A percentile compares a stretch with the other conserved stretches of the same genome.
phyloP scores from a whole-genome alignment of 2,888 invertebrate genomes.

The Erebia ligea region DNA sequence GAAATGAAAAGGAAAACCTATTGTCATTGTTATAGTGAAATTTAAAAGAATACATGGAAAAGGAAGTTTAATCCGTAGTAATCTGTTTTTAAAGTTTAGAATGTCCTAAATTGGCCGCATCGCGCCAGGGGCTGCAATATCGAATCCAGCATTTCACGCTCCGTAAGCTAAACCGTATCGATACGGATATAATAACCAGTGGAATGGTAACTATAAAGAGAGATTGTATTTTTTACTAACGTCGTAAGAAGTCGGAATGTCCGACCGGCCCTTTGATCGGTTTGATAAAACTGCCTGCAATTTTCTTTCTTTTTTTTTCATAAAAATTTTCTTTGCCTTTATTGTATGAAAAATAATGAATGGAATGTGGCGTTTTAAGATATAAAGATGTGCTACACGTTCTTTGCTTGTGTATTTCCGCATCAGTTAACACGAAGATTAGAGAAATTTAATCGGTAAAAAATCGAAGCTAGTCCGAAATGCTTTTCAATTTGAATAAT shows the following conservation, averaged over 20 bases:
- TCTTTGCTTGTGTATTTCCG: constrained; percentile 20
- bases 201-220: constrained; percentile 83
- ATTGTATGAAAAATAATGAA: constrained; percentile 60
- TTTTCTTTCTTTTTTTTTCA: constrained; percentile 67
- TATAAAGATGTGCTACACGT: constrained; percentile 39
- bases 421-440: constrained; percentile 27
- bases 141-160: constrained; percentile 77
- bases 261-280: constrained; percentile 81
- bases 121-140: constrained; percentile 68
- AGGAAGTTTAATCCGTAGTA: constrained; percentile 42
- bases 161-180: constrained; percentile 77
- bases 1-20: constrained; percentile 12
- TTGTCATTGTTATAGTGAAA: constrained; percentile 22
- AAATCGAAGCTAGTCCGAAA: constrained; percentile 11
- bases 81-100: constrained; percentile 49
- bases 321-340: constrained; percentile 63
- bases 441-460: constrained; percentile 28
- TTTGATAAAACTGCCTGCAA: constrained; percentile 78
- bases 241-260: constrained; percentile 82
- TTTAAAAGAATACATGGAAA: constrained; percentile 36
- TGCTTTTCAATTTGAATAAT: constrained; percentile 15
- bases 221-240: constrained; percentile 83
- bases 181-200: constrained; percentile 82
- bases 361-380: constrained; percentile 45
- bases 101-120: constrained; percentile 60